Evolutionary conservation across 1,140 invertebrate species (phyloP).

Genomic region (Zaprionus capensis): DNA sequence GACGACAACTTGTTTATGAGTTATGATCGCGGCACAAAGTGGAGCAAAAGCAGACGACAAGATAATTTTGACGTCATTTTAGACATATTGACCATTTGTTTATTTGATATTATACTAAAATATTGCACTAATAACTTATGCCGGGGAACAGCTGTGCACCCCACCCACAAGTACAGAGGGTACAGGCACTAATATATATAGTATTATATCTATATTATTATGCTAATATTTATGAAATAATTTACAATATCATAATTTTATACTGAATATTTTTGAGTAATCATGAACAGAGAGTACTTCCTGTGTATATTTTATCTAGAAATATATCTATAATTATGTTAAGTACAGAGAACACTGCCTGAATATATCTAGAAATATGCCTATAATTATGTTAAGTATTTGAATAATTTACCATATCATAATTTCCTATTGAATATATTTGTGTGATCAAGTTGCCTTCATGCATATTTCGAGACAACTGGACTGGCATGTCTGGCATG

Average conservation of each 20-base stretch:
- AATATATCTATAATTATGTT: not conserved
- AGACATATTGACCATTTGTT: slow-evolving; percentile 78
- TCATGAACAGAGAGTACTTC: too few relatives aligned
- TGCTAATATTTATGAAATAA: not conserved
- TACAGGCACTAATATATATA: not conserved
- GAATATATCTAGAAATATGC: not conserved
- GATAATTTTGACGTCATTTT: slow-evolving; percentile 69
- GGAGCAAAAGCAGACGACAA: slow-evolving; percentile 22
- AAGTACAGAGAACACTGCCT: not conserved
- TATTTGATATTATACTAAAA: slow-evolving; percentile 53
- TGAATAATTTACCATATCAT: not conserved
- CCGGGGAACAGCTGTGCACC: slow-evolving; percentile 43
- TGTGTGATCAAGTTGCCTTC: not conserved
- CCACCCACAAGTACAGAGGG: not conserved
- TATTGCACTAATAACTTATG: slow-evolving; percentile 52
- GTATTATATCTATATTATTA: not conserved
- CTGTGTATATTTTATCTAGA: not conserved
- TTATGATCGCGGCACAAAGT: slow-evolving; percentile 55
- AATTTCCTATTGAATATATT: not conserved
- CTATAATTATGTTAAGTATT: not conserved
- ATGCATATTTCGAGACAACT: slow-evolving; percentile 26
- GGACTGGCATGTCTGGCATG: slow-evolving; percentile 37
- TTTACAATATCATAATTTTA: not conserved
- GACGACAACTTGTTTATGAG: slow-evolving; percentile 51
- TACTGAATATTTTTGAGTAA: not conserved